Evolutionary conservation across 2,888 invertebrate genomes (phyloP).

Genomic region (Diadromus collaris): DNA sequence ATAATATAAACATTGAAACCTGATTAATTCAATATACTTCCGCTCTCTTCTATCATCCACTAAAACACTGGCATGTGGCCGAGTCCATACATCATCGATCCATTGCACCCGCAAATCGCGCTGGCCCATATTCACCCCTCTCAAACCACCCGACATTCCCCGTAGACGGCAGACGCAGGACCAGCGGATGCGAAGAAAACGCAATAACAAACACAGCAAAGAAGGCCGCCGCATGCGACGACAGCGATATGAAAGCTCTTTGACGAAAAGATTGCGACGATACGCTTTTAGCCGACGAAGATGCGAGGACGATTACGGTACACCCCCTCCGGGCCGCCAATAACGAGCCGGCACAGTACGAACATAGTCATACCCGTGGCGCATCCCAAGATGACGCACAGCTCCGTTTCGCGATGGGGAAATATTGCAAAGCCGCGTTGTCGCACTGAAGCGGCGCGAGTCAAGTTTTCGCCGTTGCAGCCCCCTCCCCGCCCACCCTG

Average conservation of each 20-base stretch:
- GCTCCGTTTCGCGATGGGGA: conserved; percentile 17
- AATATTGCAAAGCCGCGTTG: conserved; percentile 41
- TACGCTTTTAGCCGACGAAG: not conserved
- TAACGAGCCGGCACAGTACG: conserved; percentile 8
- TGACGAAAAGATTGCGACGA: conserved; percentile 1
- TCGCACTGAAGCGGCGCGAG: conserved; percentile 32
- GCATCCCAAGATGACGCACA: conserved; percentile 8
- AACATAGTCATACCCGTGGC: not conserved
- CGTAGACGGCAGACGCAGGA: not conserved
- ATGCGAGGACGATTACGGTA: conserved; percentile 1
- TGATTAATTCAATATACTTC: too few relatives aligned
- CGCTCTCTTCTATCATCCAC: too few relatives aligned
- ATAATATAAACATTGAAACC: too few relatives aligned
- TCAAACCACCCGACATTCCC: too few relatives aligned
- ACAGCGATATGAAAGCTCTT: not conserved
- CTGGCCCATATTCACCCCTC: too few relatives aligned
- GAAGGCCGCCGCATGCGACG: not conserved
- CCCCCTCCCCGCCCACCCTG: too few relatives aligned
- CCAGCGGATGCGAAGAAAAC: not conserved
- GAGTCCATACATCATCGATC: too few relatives aligned
- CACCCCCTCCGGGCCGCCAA: not conserved
- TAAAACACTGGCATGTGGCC: too few relatives aligned
- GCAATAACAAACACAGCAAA: not conserved
- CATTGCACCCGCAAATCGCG: too few relatives aligned
- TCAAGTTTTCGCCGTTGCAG: conserved; percentile 50